These are phyloP conservation scores for Balaenoptera acutorostrata DNA, from an alignment of 2,113 vertebrate species.

Conservation along the genomic window DNA sequence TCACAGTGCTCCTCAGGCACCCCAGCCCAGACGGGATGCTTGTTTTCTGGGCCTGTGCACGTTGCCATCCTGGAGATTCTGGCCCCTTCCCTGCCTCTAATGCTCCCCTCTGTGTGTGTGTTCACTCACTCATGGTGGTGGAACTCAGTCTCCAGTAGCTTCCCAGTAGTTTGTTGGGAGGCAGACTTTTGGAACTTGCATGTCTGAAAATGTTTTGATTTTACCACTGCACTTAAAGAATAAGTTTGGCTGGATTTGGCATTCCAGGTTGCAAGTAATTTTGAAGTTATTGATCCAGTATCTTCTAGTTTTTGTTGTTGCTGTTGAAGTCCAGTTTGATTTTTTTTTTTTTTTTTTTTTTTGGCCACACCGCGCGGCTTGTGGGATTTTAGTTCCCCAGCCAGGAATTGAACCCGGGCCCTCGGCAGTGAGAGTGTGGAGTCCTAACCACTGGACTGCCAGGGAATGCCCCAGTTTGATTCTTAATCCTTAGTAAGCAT, in stretches of 20 bases:
- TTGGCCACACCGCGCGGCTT: neutral
- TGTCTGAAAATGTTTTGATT: neutral
- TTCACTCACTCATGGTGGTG: neutral
- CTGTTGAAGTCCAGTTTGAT: neutral
- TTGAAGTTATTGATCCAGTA: neutral
- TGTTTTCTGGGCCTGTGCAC: neutral
- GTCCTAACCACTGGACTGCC: neutral
- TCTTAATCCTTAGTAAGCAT: fast-evolving
- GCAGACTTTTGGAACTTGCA: neutral
- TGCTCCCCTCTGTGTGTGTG: neutral
- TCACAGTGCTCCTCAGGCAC: too few species aligned
- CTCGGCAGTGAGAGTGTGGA: neutral
- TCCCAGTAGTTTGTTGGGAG: neutral
- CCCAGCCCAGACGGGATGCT: neutral
- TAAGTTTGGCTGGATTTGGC: neutral
- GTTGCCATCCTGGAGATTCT: neutral
- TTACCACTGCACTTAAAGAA: neutral
- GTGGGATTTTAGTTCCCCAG: neutral
- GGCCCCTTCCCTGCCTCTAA: neutral
- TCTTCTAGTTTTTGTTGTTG: neutral
- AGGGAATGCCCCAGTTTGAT: neutral
- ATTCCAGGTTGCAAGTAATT: neutral
- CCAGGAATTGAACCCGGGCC: neutral
- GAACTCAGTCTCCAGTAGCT: neutral
- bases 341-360: neutral